Evolutionary conservation across 2,797 vertebrate species (phyloP).

Genomic region (Gastrophryne carolinensis): DNA sequence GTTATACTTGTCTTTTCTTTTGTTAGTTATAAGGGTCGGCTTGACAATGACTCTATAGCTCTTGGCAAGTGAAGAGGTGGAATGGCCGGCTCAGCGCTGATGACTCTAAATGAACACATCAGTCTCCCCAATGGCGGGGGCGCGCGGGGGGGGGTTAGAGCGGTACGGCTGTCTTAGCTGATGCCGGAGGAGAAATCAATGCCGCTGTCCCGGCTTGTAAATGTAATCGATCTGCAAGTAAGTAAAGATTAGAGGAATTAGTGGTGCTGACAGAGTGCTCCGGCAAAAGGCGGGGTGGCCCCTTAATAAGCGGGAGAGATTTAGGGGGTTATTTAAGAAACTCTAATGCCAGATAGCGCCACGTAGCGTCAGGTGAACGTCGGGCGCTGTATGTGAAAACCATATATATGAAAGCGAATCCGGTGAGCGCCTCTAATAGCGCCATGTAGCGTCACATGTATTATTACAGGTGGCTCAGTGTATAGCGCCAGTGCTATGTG

Average conservation of each 20-base stretch:
- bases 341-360: too few relatives aligned
- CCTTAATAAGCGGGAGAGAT: neutral
- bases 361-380: too few relatives aligned
- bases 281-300: neutral
- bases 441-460: too few relatives aligned
- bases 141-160: neutral
- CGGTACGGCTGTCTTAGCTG: neutral
- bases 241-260: conserved; percentile 23
- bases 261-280: neutral
- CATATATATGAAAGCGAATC: too few relatives aligned
- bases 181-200: neutral
- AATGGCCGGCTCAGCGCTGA: neutral
- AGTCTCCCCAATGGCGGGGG: neutral
- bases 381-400: too few relatives aligned
- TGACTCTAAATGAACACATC: conserved; percentile 10
- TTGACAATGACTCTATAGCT: neutral
- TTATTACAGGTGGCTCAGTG: too few relatives aligned
- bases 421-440: too few relatives aligned
- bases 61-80: neutral
- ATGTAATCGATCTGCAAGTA: conserved; percentile 15
- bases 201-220: neutral
- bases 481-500: too few relatives aligned
- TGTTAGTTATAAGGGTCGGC: neutral
- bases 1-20: too few relatives aligned
- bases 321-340: too few relatives aligned